Evolutionary conservation across 2,113 vertebrate genomes (phyloP).

Genomic region (Nipponia nippon): DNA sequence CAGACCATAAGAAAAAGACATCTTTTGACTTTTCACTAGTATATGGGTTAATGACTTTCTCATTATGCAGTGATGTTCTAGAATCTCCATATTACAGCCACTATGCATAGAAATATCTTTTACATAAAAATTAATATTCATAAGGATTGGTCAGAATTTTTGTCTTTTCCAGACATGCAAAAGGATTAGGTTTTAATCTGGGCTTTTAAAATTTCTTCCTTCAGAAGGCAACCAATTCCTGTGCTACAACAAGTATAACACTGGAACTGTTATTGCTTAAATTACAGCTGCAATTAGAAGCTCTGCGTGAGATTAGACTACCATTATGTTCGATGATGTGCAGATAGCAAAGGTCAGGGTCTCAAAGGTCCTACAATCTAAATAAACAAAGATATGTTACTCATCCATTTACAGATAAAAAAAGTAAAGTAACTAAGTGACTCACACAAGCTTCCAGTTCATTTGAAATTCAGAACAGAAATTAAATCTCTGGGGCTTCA

Average conservation of each 20-base stretch:
- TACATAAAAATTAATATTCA: not conserved
- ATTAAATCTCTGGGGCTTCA: not conserved
- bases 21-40: not conserved
- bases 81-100: not conserved
- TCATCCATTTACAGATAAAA: constrained; percentile 23
- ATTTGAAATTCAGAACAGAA: not conserved
- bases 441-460: not conserved
- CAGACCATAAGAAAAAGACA: not conserved
- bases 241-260: not conserved
- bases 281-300: not conserved
- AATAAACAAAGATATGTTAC: not conserved
- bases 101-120: not conserved
- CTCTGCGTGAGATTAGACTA: not conserved
- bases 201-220: not conserved
- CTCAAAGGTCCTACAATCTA: not conserved
- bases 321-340: not conserved
- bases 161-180: not conserved
- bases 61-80: not conserved
- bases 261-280: not conserved
- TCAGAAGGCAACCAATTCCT: not conserved
- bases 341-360: not conserved
- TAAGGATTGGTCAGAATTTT: not conserved
- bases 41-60: not conserved
- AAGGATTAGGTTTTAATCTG: not conserved
- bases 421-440: not conserved